Base-by-base conservation (phyloP, 2,113 vertebrate genomes). In the Uropsilus gracilis region DNA sequence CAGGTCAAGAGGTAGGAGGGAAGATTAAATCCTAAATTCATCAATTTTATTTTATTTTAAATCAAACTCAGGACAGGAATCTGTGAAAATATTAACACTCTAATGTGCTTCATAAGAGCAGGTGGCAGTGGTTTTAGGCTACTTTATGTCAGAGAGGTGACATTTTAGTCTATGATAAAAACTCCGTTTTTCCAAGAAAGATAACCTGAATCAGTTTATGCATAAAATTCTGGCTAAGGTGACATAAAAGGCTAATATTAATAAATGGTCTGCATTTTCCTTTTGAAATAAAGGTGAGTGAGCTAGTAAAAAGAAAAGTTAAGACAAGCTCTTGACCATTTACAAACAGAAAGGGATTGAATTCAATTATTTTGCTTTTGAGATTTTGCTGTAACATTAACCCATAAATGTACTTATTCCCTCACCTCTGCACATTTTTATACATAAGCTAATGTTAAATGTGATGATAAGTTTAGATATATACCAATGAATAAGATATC, bases 91-190 rank as follows among this genome's bases (percentile, higher is more conserved):
- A 66, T 46, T 48, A 59, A 92, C 20, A 32, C 7, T 61, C 13
- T 32, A 53, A 46, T 80, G 64, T n/a, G 20, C 68, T 73, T 42
- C 20, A 53, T 39, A 83, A n/a, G 34, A 55, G 26, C 12, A 26
- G 11, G 32, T n/a, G 32, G 48, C 66, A 46, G 50, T 77, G 14
- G 50, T 42, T 64, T 71, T 71, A 24, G 63, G 76, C 55, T 8
- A 48, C 18, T 86, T 82, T 42, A 34, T 69, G 50, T 89, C 55
- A 91, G 24, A 8, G 10, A 53, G 55, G 48, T 87, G 83, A 59
- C 34, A 55, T 93, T 93, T 91, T 87, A 93, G 83, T 73, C 42
- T 80, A 34, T 22, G 72, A 73, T 80, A 34, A 30, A 90, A 84
- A 32, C 20, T 91, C 24, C 75, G 17, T 85, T 87, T 83, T 90